Evolutionary conservation across 2,888 invertebrate genomes (phyloP).

Genomic region (Conistra vaccinii): DNA sequence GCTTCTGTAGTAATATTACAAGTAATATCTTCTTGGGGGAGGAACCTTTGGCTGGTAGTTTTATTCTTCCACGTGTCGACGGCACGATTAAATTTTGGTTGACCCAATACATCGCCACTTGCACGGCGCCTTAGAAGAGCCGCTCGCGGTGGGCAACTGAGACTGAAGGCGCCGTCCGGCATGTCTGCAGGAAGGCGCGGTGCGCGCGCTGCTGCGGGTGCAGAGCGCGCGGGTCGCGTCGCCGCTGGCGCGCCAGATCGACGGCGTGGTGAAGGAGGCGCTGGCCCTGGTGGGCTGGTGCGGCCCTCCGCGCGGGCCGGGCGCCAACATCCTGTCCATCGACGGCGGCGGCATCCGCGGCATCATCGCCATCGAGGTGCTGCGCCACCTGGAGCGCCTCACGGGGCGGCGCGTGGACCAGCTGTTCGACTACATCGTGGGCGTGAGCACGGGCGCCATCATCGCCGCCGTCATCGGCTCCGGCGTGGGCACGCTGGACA

Average conservation of each 20-base stretch:
- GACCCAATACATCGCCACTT: background rate
- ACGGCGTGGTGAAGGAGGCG: constrained; percentile 83
- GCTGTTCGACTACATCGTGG: constrained; percentile 96
- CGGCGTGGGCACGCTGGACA: constrained; percentile 82
- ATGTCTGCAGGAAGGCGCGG: constrained; percentile 91
- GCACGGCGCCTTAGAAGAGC: background rate
- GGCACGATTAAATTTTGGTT: too few species aligned
- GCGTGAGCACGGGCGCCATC: constrained; percentile 96
- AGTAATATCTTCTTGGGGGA: background rate
- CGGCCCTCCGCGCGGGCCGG: constrained; percentile 92
- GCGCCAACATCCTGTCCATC: constrained; percentile 95
- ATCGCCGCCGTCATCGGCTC: constrained; percentile 93
- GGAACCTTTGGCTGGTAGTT: background rate
- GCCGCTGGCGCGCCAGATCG: constrained; percentile 72
- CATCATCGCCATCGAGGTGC: constrained; percentile 95
- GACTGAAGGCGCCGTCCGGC: background rate
- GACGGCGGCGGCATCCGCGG: constrained; percentile 98
- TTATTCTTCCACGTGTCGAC: background rate
- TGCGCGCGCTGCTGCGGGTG: constrained; percentile 91
- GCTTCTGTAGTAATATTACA: background rate
- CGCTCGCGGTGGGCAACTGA: background rate
- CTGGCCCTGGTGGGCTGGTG: constrained; percentile 93
- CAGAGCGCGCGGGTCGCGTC: constrained; percentile 78
- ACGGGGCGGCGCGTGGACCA: constrained; percentile 93
- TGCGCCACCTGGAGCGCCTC: constrained; percentile 94